phyloP scores from a whole-genome alignment of 2,797 vertebrate species.

The Sciurus carolinensis region DNA sequence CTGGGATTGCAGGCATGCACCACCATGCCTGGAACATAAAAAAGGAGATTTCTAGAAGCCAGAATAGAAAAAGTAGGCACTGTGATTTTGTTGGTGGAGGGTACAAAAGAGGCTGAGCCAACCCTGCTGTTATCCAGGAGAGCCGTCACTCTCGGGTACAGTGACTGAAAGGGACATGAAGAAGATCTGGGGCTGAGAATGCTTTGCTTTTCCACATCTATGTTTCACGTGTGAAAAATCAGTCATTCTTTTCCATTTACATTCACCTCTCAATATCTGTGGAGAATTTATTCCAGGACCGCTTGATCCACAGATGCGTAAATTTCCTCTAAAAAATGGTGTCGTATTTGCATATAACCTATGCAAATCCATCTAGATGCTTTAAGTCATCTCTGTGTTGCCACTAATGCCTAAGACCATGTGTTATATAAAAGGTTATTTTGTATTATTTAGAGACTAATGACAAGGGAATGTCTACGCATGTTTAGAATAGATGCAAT shows the following conservation, averaged over 20 bases:
- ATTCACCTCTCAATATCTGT: not conserved
- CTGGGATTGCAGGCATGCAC: no score
- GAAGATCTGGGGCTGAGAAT: no score
- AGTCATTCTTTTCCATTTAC: not conserved
- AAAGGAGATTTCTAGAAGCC: not conserved
- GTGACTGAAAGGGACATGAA: not conserved
- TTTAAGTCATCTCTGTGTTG: no score
- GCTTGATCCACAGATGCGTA: not conserved
- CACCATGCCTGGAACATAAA: no score
- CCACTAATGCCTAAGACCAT: not conserved
- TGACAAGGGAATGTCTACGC: not conserved
- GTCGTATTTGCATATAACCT: not conserved
- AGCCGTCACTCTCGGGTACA: no score
- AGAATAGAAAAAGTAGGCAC: rapidly evolving
- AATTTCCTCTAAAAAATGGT: not conserved
- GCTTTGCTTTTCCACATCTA: not conserved
- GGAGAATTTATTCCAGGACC: no score
- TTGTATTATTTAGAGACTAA: no score
- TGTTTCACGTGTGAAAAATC: not conserved
- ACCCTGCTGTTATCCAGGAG: not conserved
- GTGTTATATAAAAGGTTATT: not conserved
- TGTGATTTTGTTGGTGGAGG: not conserved
- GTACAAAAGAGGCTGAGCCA: not conserved
- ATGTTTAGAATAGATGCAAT: not conserved
- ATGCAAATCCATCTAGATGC: not conserved